Conservation (phyloP, 2,888 invertebrate genomes). For the Volucella zonaria region DNA sequence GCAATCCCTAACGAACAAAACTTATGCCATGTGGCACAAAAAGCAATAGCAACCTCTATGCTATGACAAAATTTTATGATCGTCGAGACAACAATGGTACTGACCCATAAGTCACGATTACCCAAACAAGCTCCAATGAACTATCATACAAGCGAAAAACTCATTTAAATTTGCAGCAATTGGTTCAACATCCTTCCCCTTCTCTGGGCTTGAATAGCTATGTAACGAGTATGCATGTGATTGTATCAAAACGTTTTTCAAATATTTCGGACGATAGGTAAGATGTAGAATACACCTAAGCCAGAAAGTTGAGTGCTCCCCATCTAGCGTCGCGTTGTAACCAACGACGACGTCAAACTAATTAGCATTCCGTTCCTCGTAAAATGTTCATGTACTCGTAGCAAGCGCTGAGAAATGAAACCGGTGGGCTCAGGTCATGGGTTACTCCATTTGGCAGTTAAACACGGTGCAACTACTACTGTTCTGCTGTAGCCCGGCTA, state of each 20-base stretch:
- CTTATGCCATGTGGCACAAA: constrained; percentile 29
- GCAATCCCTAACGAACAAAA: constrained; percentile 4
- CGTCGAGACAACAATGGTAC: constrained; percentile 66
- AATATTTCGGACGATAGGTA: constrained; percentile 29
- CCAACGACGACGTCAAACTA: constrained; percentile 67
- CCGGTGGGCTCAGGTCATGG: constrained; percentile 68
- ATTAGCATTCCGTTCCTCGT: constrained; percentile 71
- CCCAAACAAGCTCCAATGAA: constrained; percentile 57
- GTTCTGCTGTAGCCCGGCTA: constrained; percentile 26
- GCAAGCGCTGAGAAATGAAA: constrained; percentile 36
- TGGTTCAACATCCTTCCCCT: constrained; percentile 29
- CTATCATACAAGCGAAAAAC: constrained; percentile 41
- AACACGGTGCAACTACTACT: constrained; percentile 60
- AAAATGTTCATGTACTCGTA: constrained; percentile 54
- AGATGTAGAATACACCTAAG: constrained; percentile 30
- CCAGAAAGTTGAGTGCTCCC: constrained; percentile 42
- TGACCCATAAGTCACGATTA: constrained; percentile 73
- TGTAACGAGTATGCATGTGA: not conserved
- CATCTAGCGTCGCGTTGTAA: constrained; percentile 10
- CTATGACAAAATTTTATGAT: constrained; percentile 66
- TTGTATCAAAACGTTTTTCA: constrained; percentile 19
- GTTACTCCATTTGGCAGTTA: constrained; percentile 71
- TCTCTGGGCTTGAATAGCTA: not conserved
- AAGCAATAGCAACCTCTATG: constrained; percentile 10
- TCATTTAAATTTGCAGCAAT: constrained; percentile 71